Evolutionary conservation across 2,113 vertebrate species (phyloP).

Genomic region (Lonchura striata): DNA sequence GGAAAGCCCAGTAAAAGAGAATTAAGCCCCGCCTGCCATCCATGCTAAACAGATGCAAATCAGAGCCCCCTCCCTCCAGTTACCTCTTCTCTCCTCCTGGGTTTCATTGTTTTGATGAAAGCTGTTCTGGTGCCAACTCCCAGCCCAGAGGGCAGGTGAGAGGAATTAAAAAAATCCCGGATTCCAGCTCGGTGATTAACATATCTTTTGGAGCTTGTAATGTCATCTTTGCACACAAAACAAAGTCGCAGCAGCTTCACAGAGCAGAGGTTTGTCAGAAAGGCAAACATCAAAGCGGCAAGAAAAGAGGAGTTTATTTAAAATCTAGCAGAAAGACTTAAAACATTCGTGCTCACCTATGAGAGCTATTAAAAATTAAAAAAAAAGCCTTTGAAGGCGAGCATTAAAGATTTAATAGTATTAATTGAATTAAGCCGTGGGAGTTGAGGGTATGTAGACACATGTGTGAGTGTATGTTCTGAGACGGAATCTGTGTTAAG

Average conservation of each 20-base stretch:
- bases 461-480: conserved; percentile 34
- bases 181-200: conserved; percentile 35
- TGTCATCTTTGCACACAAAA: not conserved
- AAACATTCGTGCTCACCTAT: conserved; percentile 6
- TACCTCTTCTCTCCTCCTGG: not conserved
- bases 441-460: conserved; percentile 52
- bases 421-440: conserved; percentile 58
- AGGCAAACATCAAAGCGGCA: conserved; percentile 43
- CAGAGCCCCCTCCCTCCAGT: not conserved
- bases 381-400: conserved; percentile 51
- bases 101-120: conserved; percentile 59
- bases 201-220: conserved; percentile 6
- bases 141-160: conserved; percentile 59
- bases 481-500: not conserved
- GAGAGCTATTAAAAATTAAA: conserved; percentile 42
- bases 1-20: not conserved
- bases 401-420: conserved; percentile 65
- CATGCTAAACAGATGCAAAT: conserved; percentile 49
- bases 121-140: conserved; percentile 26
- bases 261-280: not conserved
- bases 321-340: conserved; percentile 38
- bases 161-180: conserved; percentile 18
- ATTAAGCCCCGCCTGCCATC: not conserved
- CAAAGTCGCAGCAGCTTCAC: conserved; percentile 4
- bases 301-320: conserved; percentile 48